A percentile compares a stretch with the other conserved stretches of the same genome.
Conservation (phyloP, 2,113 vertebrate genomes). For the Triplophysa dalaica region DNA sequence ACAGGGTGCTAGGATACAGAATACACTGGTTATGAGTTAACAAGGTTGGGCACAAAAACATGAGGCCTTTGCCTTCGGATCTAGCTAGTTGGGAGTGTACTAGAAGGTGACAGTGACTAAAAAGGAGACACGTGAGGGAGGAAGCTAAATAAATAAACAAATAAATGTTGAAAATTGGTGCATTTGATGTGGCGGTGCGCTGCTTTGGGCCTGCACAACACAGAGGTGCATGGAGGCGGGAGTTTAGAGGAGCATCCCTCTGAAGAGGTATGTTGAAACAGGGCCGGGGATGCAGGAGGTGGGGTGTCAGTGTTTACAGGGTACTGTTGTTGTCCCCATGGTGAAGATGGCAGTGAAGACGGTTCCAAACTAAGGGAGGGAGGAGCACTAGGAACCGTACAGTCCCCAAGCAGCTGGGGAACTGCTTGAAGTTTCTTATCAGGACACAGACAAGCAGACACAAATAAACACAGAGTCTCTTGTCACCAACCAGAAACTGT, state of each 20-base stretch:
- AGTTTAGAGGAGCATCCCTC: constrained; percentile 23
- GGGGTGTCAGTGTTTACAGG: constrained; percentile 21
- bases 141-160: constrained; percentile 54
- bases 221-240: constrained; percentile 57
- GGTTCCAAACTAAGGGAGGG: constrained; percentile 27
- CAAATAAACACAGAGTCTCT: constrained; percentile 47
- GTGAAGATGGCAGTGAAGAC: constrained; percentile 33
- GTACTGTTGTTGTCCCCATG: constrained; percentile 27
- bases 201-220: constrained; percentile 71
- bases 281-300: constrained; percentile 22
- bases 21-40: constrained; percentile 41
- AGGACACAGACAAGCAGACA: constrained; percentile 23
- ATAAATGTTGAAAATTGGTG: constrained; percentile 44
- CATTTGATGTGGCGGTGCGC: constrained; percentile 74
- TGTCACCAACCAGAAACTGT: constrained; percentile 18
- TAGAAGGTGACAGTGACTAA: constrained; percentile 48
- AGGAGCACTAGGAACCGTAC: constrained; percentile 7
- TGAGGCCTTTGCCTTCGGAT: constrained; percentile 40
- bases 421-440: constrained; percentile 1
- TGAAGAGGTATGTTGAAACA: constrained; percentile 32
- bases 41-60: constrained; percentile 37
- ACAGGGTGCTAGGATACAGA: neutral
- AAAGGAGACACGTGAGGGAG: constrained; percentile 39
- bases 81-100: constrained; percentile 51
- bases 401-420: constrained; percentile 25